Base-by-base conservation (phyloP, 2,888 invertebrate genomes). In the Diaperis boleti region DNA sequence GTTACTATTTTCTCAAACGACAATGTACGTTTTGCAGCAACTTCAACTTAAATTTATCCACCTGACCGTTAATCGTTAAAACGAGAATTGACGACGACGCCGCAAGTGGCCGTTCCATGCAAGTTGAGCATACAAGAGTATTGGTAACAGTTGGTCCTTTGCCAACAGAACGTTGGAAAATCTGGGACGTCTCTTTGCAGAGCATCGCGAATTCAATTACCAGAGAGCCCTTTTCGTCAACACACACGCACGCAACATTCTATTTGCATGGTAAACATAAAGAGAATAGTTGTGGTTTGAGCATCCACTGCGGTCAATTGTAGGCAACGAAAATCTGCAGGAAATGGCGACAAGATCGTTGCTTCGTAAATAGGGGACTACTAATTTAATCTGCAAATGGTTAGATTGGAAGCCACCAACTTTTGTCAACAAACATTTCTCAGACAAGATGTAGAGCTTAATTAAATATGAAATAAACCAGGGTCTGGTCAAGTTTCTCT, bases 221-320 rank as follows among this genome's bases (percentile, higher is more conserved):
- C 22, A 17, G 29, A 59, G 66, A 66, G 54, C 59, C 59, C 56
- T 61, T 55, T 50, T 59, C 44, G 57, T 17, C 45, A 29, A n/a
- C 18, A 14, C 39, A 33, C 56, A 56, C 50, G 47, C 59, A 50
- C 20, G 60, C 41, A 64, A 64, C 50, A 66, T 66, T 64, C 66
- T 64, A 64, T 66, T 66, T 66, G 57, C 61, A 66, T 66, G 52
- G 57, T 61, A 66, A 66, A 64, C 61, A 69, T 62, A n/a, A 50
- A 55, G 56, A 67, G 54, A 18, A 18, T n/a, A 18, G 45, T 45
- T 26, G 45, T 5, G 59, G 49, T 61, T 52, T 37, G 47, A 65
- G 20, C 37, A 11, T 11, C 50, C 15, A 31, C 20, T 20, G 44
- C 18, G 42, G 55, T 55, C 55, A 54, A 54, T 54, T 54, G 29